phyloP scores from a whole-genome alignment of 2,888 invertebrate species.

The Chaetogeoica ovagalla region DNA sequence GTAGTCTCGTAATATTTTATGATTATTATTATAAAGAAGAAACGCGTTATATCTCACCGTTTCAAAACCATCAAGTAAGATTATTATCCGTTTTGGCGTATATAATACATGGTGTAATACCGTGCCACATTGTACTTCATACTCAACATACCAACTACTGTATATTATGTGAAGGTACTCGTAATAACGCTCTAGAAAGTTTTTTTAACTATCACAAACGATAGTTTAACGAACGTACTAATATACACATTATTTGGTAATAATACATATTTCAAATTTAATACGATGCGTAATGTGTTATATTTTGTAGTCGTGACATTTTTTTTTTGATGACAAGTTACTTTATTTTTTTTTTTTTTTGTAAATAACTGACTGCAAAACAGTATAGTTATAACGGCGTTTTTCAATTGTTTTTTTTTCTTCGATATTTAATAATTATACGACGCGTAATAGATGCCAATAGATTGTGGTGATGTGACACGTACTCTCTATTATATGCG shows the following conservation, averaged over 20 bases:
- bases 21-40: constrained; percentile 1
- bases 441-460: no score
- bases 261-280: background rate
- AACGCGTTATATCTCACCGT: background rate
- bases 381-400: no score
- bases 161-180: no score
- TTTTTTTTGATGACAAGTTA: no score
- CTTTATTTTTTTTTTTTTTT: no score
- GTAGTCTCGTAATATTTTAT: constrained; percentile 14
- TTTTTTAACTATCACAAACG: background rate
- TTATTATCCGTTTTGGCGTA: background rate
- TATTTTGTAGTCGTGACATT: no score
- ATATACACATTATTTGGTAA: background rate
- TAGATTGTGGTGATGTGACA: no score
- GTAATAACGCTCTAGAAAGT: background rate
- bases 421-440: no score
- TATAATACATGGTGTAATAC: background rate
- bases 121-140: background rate
- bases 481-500: no score
- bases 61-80: background rate
- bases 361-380: no score
- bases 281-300: no score
- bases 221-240: background rate
- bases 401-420: no score
- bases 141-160: background rate